A percentile compares a stretch with the other conserved stretches of the same genome.
Conservation (phyloP, 1,140 invertebrate species). For the Arctopsyche grandis region DNA sequence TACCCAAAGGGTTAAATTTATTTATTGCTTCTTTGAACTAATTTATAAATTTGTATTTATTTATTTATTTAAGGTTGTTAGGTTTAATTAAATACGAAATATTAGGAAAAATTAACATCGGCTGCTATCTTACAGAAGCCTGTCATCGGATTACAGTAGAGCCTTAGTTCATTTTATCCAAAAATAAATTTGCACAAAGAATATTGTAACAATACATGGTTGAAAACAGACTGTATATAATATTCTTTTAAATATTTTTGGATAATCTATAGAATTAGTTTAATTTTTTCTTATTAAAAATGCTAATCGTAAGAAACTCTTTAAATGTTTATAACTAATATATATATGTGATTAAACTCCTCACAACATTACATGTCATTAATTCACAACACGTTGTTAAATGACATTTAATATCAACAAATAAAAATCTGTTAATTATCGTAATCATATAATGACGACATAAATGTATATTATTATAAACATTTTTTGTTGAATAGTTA, state of each 20-base stretch:
- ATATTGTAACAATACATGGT: slow-evolving; percentile 16
- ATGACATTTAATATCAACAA: neutral
- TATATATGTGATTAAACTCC: neutral
- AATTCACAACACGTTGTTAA: neutral
- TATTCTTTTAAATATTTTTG: slow-evolving; percentile 15
- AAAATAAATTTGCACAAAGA: slow-evolving; percentile 11
- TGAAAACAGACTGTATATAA: slow-evolving; percentile 11
- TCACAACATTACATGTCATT: neutral
- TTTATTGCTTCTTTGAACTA: slow-evolving; percentile 50
- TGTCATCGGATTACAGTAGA: slow-evolving; percentile 23
- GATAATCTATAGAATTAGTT: slow-evolving; percentile 12
- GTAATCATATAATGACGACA: slow-evolving; percentile 14
- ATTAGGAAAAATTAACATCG: slow-evolving; percentile 19
- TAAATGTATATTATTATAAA: slow-evolving; percentile 13
- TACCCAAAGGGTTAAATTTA: slow-evolving; percentile 46
- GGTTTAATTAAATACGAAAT: slow-evolving; percentile 43
- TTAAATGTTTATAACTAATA: slow-evolving; percentile 25
- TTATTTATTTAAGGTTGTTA: slow-evolving; percentile 52
- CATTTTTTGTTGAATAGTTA: slow-evolving; percentile 27
- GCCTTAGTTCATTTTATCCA: slow-evolving; percentile 17
- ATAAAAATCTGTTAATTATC: slow-evolving; percentile 13
- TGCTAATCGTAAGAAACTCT: slow-evolving; percentile 2
- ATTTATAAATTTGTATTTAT: slow-evolving; percentile 49
- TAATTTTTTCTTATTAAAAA: slow-evolving; percentile 20
- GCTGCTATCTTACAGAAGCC: neutral